phyloP scores from a whole-genome alignment of 1,140 invertebrate species.

The Drosophila carrolli region DNA sequence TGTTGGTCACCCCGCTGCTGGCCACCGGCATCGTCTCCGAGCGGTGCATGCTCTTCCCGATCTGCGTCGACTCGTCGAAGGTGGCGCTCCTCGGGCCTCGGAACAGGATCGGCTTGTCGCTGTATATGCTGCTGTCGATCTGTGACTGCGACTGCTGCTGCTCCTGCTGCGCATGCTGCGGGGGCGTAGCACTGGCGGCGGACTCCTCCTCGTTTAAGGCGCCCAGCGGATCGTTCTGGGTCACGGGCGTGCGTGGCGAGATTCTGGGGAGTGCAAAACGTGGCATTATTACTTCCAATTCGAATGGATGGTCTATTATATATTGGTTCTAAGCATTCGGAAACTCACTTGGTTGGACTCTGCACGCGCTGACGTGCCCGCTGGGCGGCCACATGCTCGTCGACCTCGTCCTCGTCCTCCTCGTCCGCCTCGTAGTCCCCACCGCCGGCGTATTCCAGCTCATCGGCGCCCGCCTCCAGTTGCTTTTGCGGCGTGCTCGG shows the following conservation, averaged over 20 bases:
- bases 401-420: conserved; percentile 83
- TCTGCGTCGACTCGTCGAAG: conserved; percentile 86
- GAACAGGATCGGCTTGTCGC: conserved; percentile 87
- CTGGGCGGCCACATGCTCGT: conserved; percentile 50
- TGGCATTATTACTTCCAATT: neutral
- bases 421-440: conserved; percentile 79
- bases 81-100: conserved; percentile 86
- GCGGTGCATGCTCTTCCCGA: conserved; percentile 87
- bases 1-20: conserved; percentile 88
- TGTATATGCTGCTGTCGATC: conserved; percentile 74
- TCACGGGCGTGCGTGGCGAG: conserved; percentile 91
- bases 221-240: conserved; percentile 95
- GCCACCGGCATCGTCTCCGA: conserved; percentile 92
- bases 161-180: conserved; percentile 33
- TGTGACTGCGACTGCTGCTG: conserved; percentile 14
- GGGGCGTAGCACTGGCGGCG: conserved; percentile 39
- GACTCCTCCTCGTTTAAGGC: conserved; percentile 87
- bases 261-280: conserved; percentile 84
- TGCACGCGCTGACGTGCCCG: conserved; percentile 59
- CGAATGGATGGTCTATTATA: neutral
- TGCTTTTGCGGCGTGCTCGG: conserved; percentile 50
- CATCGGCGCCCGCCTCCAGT: conserved; percentile 6
- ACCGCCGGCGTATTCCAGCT: conserved; percentile 22
- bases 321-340: too few species aligned
- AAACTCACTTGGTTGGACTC: conserved; percentile 85